phyloP scores from a whole-genome alignment of 1,140 invertebrate species.

The Batillaria attramentaria region DNA sequence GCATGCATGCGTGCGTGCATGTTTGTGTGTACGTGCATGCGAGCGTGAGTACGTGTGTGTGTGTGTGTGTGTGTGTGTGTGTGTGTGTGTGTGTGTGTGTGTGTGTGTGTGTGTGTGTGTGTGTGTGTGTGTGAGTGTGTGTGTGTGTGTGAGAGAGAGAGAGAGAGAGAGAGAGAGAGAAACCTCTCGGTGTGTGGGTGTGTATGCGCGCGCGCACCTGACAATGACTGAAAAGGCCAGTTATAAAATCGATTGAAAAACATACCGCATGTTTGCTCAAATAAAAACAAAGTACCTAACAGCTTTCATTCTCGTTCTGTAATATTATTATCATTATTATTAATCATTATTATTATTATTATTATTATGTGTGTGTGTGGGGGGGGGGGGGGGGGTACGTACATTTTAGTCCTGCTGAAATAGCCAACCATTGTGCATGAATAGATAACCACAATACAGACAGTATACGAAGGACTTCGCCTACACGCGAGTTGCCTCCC shows the following conservation, averaged over 20 bases:
- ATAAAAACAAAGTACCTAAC: neutral
- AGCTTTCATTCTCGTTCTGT: neutral
- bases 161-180: neutral
- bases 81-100: slow-evolving; percentile 13
- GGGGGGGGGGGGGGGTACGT: too few species aligned
- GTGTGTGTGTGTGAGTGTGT: slow-evolving; percentile 9
- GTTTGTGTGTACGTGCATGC: neutral
- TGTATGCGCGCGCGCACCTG: neutral
- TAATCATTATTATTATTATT: neutral
- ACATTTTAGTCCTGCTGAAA: too few species aligned
- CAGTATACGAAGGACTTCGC: too few species aligned
- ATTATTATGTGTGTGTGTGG: too few species aligned
- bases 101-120: neutral
- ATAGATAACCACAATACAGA: too few species aligned
- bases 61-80: neutral
- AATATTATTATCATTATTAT: neutral
- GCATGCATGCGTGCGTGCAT: neutral
- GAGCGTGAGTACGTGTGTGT: neutral
- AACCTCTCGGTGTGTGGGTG: neutral
- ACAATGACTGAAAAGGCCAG: neutral
- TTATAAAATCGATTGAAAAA: neutral
- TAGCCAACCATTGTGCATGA: too few species aligned
- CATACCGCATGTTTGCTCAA: neutral
- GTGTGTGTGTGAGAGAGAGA: neutral
- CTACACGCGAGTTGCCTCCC: too few species aligned